Base-by-base conservation (phyloP, 1,140 invertebrate genomes). In the Brachionus calyciflorus region DNA sequence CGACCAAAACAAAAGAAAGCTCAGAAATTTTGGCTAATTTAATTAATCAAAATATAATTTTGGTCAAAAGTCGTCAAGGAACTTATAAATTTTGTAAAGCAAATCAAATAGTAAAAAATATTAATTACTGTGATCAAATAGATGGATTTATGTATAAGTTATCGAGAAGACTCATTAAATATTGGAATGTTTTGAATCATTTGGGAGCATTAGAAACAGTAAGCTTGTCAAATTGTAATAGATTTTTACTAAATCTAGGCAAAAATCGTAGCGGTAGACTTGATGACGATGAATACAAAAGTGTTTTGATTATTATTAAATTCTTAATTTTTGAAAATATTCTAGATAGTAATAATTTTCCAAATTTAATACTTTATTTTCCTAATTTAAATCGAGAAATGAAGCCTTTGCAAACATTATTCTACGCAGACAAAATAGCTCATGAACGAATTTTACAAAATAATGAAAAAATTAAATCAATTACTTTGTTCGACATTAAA, bases 131-230 rank as follows among this genome's bases (percentile, higher is more conserved):
- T 37, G 40, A 41, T 41, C 60, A 65, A 65, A 65, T 65, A 65
- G 60, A 65, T 65, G 60, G 26, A 6, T 65, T 65, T 21, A 26
- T 65, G 12, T 65, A 65, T 41, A 44, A 44, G 44, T 24, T 65
- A 40, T 28, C 60, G 1, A 17, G 44, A 24, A 41, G 30, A 14
- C 26, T 44, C 44, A 3, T 19, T 44, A 65, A 44, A 44, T 44
- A 24, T 44, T 65, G 60, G 60, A 0, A 6, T 14, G 41, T 65
- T 44, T 65, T 65, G 6, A 1, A 65, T 2, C 0, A 65, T 44
- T 24, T 65, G 9, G 60, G 60, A 41, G 60, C 40, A 9, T 3
- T 12, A 30, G 40, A 65, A 41, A 21, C 7, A 14, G 9, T 26
- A 30, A 19, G 24, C 2, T 65, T 65, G 37, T 24, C 60, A 65